Percentiles rank a stretch among this genome's conserved stretches.
Conservation (phyloP, 2,888 invertebrate genomes). For the Hipparchia semele region DNA sequence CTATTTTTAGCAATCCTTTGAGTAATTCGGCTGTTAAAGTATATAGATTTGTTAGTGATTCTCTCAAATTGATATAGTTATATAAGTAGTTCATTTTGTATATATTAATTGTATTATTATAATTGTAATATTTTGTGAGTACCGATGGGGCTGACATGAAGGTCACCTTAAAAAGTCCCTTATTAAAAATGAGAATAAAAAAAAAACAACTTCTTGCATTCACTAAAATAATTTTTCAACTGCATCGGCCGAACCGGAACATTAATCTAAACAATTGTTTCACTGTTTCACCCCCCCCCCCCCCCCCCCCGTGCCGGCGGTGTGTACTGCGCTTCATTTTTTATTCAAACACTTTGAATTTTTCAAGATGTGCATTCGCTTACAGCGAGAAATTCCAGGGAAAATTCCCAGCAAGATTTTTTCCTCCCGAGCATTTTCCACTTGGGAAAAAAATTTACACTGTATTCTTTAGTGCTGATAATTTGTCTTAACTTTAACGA, state of each 20-base stretch:
- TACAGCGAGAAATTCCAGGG: constrained; percentile 5
- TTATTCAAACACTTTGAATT: constrained; percentile 24
- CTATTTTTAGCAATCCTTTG: too few relatives aligned
- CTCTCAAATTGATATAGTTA: too few relatives aligned
- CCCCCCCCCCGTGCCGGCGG: neutral
- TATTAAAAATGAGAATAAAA: too few relatives aligned
- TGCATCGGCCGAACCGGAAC: neutral
- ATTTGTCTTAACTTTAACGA: too few relatives aligned
- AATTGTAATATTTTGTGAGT: too few relatives aligned
- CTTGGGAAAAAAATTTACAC: neutral
- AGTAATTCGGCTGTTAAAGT: too few relatives aligned
- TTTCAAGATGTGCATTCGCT: constrained; percentile 14
- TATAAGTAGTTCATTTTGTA: too few relatives aligned
- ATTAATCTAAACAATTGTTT: constrained; percentile 17
- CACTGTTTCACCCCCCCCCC: neutral
- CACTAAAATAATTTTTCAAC: neutral
- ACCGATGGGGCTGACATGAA: too few relatives aligned
- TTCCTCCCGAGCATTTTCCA: neutral
- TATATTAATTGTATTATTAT: too few relatives aligned
- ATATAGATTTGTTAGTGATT: too few relatives aligned
- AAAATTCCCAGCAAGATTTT: neutral
- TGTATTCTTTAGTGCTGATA: too few relatives aligned
- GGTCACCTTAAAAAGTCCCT: too few relatives aligned
- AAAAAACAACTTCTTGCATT: neutral
- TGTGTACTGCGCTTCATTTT: constrained; percentile 16